Percentiles rank a stretch among this genome's conserved stretches.
These are phyloP conservation scores for Pangasius sanitwongsei DNA, from an alignment of 2,797 vertebrate species.

Conservation along the genomic window DNA sequence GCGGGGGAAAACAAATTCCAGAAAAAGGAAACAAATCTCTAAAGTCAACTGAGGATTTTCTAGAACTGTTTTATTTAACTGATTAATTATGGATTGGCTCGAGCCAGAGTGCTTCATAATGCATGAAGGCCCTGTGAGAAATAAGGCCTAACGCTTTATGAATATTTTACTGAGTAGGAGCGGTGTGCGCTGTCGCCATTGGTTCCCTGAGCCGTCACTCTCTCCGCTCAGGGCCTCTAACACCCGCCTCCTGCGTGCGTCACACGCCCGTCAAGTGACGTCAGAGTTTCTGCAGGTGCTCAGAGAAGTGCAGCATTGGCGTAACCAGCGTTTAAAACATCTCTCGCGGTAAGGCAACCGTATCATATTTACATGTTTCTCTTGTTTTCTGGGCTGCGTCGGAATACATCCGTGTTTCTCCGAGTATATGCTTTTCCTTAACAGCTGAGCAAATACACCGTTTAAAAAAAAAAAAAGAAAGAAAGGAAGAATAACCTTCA, in stretches of 20 bases:
- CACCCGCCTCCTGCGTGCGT: constrained; percentile 59
- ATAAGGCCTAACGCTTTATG: background rate
- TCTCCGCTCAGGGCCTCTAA: rapidly evolving
- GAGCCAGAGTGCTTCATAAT: constrained; percentile 69
- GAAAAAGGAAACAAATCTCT: background rate
- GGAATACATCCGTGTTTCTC: background rate
- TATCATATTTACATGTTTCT: constrained; percentile 31
- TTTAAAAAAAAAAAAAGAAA: background rate
- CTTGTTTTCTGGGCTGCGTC: background rate
- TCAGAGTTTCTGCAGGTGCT: constrained; percentile 70
- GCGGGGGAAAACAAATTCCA: rapidly evolving
- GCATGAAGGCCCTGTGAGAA: constrained; percentile 43
- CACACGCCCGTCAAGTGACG: constrained; percentile 60
- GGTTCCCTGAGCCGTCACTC: constrained; percentile 55
- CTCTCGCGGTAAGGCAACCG: constrained; percentile 69
- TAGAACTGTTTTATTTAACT: constrained; percentile 42
- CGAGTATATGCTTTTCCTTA: background rate
- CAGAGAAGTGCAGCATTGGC: constrained; percentile 66
- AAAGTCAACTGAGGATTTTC: constrained; percentile 10
- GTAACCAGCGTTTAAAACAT: constrained; percentile 70
- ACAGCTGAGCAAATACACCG: constrained; percentile 15
- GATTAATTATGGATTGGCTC: constrained; percentile 73
- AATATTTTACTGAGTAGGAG: constrained; percentile 53
- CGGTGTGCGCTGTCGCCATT: constrained; percentile 51
- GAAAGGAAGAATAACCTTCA: constrained; percentile 58